A percentile compares a stretch with the other conserved stretches of the same genome.
Conservation (phyloP, 2,113 vertebrate genomes). For the Corynorhinus townsendii region DNA sequence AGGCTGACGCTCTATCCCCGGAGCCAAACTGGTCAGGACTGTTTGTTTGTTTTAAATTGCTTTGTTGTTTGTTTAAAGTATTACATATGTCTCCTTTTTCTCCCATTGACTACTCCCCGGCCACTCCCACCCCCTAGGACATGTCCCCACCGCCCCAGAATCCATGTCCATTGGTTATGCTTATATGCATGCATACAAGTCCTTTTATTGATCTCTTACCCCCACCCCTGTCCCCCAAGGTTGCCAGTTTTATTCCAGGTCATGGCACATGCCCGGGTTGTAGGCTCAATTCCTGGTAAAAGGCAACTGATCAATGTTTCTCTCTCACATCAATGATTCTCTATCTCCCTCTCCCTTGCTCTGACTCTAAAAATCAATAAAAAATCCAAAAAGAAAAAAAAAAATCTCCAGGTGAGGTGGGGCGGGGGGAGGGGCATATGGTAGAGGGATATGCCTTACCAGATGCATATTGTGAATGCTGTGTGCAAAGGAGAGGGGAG, state of each 20-base stretch:
- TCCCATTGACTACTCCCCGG: too few relatives aligned
- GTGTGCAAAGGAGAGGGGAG: not conserved
- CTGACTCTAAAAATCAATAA: not conserved
- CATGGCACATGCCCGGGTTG: not conserved
- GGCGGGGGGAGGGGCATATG: accelerated
- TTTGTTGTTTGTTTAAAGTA: too few relatives aligned
- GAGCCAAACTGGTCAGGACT: too few relatives aligned
- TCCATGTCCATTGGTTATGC: too few relatives aligned
- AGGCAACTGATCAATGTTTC: not conserved
- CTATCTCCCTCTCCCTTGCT: not conserved
- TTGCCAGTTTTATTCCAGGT: not conserved
- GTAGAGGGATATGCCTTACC: not conserved
- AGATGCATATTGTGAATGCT: not conserved
- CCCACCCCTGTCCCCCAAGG: not conserved
- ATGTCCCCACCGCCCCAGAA: too few relatives aligned
- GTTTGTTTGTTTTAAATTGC: too few relatives aligned
- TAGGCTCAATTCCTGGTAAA: not conserved
- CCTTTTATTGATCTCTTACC: too few relatives aligned
- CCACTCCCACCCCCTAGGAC: too few relatives aligned
- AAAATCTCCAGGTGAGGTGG: not conserved
- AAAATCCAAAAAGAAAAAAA: not conserved
- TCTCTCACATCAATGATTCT: not conserved
- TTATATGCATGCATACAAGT: too few relatives aligned
- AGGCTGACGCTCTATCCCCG: too few relatives aligned
- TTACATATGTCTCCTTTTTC: too few relatives aligned